Percentiles rank a stretch among this genome's conserved stretches.
Evolutionary conservation across 2,888 invertebrate genomes (phyloP).

Genomic region (Aproaerema taeniolella): DNA sequence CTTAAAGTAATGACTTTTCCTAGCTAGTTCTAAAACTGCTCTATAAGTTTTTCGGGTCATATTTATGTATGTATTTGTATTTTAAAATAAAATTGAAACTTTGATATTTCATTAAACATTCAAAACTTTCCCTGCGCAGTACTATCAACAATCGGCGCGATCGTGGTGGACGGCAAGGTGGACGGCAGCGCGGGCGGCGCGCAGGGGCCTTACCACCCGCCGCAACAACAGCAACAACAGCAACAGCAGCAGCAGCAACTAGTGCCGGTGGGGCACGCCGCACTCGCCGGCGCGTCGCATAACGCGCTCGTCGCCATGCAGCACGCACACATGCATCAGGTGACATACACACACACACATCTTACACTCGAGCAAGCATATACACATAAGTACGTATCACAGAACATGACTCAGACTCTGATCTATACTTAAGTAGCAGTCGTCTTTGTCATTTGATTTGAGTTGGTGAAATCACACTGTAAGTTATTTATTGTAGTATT

Average conservation of each 20-base stretch:
- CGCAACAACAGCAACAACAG: slow-evolving; percentile 22
- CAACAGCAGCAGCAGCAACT: slow-evolving; percentile 9
- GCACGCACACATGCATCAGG: slow-evolving; percentile 68
- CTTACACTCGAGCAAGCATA: neutral
- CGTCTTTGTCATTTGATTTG: neutral
- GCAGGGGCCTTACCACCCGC: slow-evolving; percentile 50
- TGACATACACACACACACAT: slow-evolving; percentile 19
- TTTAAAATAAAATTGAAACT: too few relatives aligned
- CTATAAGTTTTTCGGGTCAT: neutral
- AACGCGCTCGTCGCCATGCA: slow-evolving; percentile 59
- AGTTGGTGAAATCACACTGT: neutral
- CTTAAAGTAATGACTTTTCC: neutral
- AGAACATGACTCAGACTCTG: neutral
- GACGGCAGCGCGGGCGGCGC: slow-evolving; percentile 63
- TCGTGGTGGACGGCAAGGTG: slow-evolving; percentile 89
- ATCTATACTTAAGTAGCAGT: neutral
- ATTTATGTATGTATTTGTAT: neutral
- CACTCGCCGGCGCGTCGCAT: slow-evolving; percentile 36
- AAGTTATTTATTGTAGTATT: too few relatives aligned
- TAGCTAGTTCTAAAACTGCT: neutral
- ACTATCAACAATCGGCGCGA: slow-evolving; percentile 86
- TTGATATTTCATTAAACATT: too few relatives aligned
- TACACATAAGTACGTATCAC: neutral
- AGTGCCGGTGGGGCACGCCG: slow-evolving; percentile 11
- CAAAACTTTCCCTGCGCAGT: slow-evolving; percentile 71